phyloP scores from a whole-genome alignment of 2,888 invertebrate genomes.

The Choreutis nemorana region DNA sequence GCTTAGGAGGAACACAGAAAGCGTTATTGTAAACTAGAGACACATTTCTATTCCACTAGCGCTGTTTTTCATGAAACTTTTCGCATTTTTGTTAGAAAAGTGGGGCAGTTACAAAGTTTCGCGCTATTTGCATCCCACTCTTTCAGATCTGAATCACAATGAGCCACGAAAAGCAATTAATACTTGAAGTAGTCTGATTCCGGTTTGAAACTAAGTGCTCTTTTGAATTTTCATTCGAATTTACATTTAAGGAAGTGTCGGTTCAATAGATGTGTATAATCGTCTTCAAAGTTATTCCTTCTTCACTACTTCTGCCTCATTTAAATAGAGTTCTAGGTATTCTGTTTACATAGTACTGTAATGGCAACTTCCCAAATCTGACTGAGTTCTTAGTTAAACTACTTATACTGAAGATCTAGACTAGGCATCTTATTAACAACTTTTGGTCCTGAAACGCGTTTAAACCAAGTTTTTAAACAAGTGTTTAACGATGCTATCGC shows the following conservation, averaged over 20 bases:
- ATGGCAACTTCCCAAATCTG: too few species aligned
- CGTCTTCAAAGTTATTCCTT: too few species aligned
- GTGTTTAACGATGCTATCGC: too few species aligned
- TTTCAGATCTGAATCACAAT: slow-evolving; percentile 57
- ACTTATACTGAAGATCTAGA: too few species aligned
- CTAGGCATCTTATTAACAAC: too few species aligned
- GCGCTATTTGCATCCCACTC: slow-evolving; percentile 58
- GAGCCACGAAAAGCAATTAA: slow-evolving; percentile 62
- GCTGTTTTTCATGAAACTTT: slow-evolving; percentile 50
- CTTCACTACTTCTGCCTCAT: too few species aligned
- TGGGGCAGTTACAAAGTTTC: slow-evolving; percentile 53
- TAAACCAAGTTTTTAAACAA: too few species aligned
- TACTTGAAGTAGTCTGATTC: slow-evolving; percentile 58
- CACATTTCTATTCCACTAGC: slow-evolving; percentile 29
- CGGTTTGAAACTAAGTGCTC: slow-evolving; percentile 58
- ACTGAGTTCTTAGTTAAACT: too few species aligned
- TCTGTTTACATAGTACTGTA: too few species aligned
- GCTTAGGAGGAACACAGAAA: too few species aligned
- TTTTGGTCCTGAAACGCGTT: too few species aligned
- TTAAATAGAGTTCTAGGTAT: too few species aligned
- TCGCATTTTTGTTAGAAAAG: slow-evolving; percentile 55
- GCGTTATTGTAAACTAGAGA: slow-evolving; percentile 14
- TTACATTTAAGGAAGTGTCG: slow-evolving; percentile 4
- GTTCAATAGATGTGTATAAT: slow-evolving; percentile 1
- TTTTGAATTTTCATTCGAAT: slow-evolving; percentile 51